phyloP scores from a whole-genome alignment of 2,113 vertebrate genomes.

The Cygnus atratus region DNA sequence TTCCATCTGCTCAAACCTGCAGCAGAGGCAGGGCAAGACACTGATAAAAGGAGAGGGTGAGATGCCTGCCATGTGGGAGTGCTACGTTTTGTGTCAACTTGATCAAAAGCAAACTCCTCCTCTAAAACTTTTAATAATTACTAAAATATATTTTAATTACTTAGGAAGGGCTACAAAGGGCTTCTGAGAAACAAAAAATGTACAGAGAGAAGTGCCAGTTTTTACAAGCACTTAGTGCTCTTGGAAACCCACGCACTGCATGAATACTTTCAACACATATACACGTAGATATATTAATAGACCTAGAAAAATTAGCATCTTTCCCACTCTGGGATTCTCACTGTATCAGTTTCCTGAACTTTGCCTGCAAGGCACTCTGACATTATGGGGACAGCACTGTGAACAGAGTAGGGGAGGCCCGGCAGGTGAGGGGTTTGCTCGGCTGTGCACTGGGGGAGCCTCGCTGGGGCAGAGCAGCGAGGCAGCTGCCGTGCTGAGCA shows the following conservation, averaged over 20 bases:
- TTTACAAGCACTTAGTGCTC: constrained; percentile 36
- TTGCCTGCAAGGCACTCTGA: neutral
- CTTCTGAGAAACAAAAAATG: constrained; percentile 13
- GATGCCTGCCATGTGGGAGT: neutral
- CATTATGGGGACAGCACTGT: neutral
- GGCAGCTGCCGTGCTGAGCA: accelerated
- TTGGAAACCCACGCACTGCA: neutral
- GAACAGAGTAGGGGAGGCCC: neutral
- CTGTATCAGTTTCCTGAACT: neutral
- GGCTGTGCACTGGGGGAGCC: neutral
- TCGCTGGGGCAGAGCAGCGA: neutral
- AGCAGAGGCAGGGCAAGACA: neutral
- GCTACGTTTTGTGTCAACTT: neutral
- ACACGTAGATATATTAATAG: neutral
- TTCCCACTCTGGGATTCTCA: neutral
- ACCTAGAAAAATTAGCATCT: neutral
- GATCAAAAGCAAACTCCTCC: constrained; percentile 7
- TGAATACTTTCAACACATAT: constrained; percentile 2
- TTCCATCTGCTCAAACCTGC: neutral
- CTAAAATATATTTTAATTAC: constrained; percentile 3
- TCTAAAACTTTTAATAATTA: neutral
- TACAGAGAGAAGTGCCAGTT: constrained; percentile 1
- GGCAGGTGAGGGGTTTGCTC: neutral
- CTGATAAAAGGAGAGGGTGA: neutral
- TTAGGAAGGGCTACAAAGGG: neutral